A percentile compares a stretch with the other conserved stretches of the same genome.
Evolutionary conservation across 2,797 vertebrate genomes (phyloP).

Genomic region (Diplodus puntazzo): DNA sequence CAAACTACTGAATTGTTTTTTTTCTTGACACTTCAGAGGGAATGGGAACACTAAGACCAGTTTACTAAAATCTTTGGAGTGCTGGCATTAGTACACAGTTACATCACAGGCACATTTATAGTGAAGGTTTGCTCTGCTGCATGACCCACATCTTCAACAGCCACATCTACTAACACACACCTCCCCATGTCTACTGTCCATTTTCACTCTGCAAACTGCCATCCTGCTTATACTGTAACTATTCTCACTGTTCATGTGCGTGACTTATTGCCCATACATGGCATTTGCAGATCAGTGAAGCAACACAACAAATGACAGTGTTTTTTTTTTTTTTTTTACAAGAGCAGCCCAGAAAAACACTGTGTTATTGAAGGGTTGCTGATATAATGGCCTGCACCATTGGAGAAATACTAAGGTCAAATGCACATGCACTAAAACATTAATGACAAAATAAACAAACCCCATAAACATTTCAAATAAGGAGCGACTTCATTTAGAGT

Average conservation of each 20-base stretch:
- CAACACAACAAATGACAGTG: background rate
- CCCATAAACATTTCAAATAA: too few species aligned
- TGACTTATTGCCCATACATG: background rate
- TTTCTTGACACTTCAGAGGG: constrained; percentile 34
- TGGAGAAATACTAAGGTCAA: constrained; percentile 4
- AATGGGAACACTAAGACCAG: constrained; percentile 30
- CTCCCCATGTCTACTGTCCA: constrained; percentile 32
- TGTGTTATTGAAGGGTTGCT: constrained; percentile 3
- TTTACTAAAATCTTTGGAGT: constrained; percentile 26
- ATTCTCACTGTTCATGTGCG: constrained; percentile 17
- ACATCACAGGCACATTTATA: constrained; percentile 45
- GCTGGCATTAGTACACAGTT: constrained; percentile 41
- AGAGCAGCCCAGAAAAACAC: constrained; percentile 24
- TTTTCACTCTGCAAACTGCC: constrained; percentile 39
- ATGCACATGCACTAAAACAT: constrained; percentile 3
- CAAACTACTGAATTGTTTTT: constrained; percentile 42
- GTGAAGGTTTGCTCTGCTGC: constrained; percentile 53
- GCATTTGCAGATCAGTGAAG: background rate
- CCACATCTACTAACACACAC: constrained; percentile 33
- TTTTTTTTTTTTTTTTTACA: constrained; percentile 7
- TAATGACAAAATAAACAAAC: background rate
- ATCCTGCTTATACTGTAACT: constrained; percentile 31
- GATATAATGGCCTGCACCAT: constrained; percentile 28
- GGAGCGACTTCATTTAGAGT: too few species aligned
- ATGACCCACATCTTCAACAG: constrained; percentile 49